A percentile compares a stretch with the other conserved stretches of the same genome.
phyloP scores from a whole-genome alignment of 2,888 invertebrate species.

The Acrobasis repandana region DNA sequence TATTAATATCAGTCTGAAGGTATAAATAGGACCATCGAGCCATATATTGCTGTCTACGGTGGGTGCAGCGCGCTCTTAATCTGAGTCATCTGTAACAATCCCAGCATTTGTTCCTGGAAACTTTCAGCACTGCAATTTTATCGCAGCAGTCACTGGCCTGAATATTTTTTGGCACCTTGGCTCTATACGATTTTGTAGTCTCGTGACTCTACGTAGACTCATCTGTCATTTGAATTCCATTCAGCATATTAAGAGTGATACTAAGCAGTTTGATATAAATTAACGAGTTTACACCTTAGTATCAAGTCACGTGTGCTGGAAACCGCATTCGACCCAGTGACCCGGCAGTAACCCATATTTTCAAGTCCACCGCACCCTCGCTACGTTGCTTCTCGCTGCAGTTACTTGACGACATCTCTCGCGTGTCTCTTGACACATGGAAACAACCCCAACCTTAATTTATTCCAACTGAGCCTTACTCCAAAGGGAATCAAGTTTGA shows the following conservation, averaged over 20 bases:
- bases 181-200: not conserved
- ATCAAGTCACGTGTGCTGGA: slow-evolving; percentile 4
- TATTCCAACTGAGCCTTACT: not conserved
- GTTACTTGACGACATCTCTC: slow-evolving; percentile 9
- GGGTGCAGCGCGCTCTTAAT: not conserved
- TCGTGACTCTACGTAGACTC: not conserved
- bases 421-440: slow-evolving; percentile 1
- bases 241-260: too few relatives aligned
- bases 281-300: not conserved
- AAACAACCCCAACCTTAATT: not conserved
- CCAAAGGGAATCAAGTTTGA: too few relatives aligned
- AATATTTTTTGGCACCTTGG: slow-evolving; percentile 1
- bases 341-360: slow-evolving; percentile 43
- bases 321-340: slow-evolving; percentile 38
- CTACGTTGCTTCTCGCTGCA: slow-evolving; percentile 14
- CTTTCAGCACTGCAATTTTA: not conserved
- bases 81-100: not conserved
- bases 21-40: not conserved
- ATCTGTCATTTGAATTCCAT: not conserved
- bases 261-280: not conserved
- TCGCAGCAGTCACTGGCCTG: not conserved
- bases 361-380: slow-evolving; percentile 23
- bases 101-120: not conserved
- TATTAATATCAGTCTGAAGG: slow-evolving; percentile 1
- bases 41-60: not conserved